Evolutionary conservation across 2,113 vertebrate genomes (phyloP), one percentile per base, ranked within the genome.

Genomic region (Ageneiosus marmoratus): DNA sequence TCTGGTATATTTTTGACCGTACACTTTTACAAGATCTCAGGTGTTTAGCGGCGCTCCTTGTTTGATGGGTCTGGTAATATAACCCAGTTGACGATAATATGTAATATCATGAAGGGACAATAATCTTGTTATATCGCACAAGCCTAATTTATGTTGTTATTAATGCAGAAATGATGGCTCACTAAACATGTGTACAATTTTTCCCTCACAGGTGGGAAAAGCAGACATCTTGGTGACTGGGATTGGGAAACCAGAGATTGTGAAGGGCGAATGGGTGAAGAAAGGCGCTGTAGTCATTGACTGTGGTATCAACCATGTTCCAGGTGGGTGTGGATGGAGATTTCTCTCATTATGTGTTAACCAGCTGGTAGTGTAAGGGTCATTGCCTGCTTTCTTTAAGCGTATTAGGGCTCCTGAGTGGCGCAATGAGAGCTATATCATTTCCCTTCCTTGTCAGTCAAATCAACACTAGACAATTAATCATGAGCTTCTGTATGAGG

Each of bases 241-340:
- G 69, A 94, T 96, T 48, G 98, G 98, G 51, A 96, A 95, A 93
- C 93, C 98, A 24, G 96, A 99, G 91, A 96, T 99, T 95, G 95
- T 99, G 22, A 97, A 95, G 90, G 98, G 97, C 53, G 96, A 97
- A 69, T 99, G 98, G 98, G 95, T 99, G 89, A 99, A 99, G 89
- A 95, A 96, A 9, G 98, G 98, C 53, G 97, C 98, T 0, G 86
- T 99, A 0, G 98, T 99, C 86, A 99, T 99, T 20, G 98, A 99
- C 91, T 99, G 98, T 73, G 98, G 98, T 80, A 99, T 99, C 91
- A 99, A 99, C 90, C 92, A 98, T 37, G 65, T 99, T 85, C 92
- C 95, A 91, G 98, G 98, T 99, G 87, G 9, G 88, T 65, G 5
- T 27, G 5, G 7, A 58, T 18, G 3, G 20, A 15, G 18, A 41